Base-by-base conservation (phyloP, 2,797 vertebrate species). In the Neoniphon sammara region DNA sequence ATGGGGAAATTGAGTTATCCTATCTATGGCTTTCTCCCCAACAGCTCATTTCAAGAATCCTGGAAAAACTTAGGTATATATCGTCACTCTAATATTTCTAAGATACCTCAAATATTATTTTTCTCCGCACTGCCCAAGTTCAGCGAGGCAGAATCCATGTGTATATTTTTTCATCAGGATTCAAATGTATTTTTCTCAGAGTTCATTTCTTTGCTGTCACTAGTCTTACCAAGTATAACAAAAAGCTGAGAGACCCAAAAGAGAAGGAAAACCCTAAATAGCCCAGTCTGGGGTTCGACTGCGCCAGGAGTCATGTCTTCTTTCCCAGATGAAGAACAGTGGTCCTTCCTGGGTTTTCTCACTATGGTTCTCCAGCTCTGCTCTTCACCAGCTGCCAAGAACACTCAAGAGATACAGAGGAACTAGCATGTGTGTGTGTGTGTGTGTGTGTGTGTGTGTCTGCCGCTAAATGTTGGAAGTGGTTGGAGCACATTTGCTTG, bases 251-350 rank as follows among this genome's bases (percentile, higher is more conserved):
- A 36, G 54, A 60, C 15, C 53, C 17, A 14, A 49, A 76, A 65
- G 60, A 31, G 62, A 63, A 70, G 58, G 71, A 70, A 75, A 77
- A 69, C 50, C 55, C 42, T 63, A 65, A 66, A 78, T 64, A 77
- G 67, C 36, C n/a, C 46, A 7, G 14, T 54, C 57, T 64, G 30
- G 27, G 57, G 39, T 72, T 42, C 15, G 39, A 31, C 31, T 21
- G 65, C 55, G 55, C 66, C 70, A 85, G 77, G 69, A 85, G 73
- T 82, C 81, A 66, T 75, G 66, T 58, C 31, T 61, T 23, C 52
- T 80, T 76, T 54, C 46, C 59, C 66, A 57, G 81, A 90, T 79
- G 61, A 83, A 87, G 59, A 76, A 57, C 86, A 88, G 86, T 42
- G 73, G 61, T 64, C 71, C 50, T 76, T 66, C 67, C 81, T 89